These are phyloP conservation scores for Glaucidium brasilianum DNA, from an alignment of 2,113 vertebrate species.

Conservation along the genomic window DNA sequence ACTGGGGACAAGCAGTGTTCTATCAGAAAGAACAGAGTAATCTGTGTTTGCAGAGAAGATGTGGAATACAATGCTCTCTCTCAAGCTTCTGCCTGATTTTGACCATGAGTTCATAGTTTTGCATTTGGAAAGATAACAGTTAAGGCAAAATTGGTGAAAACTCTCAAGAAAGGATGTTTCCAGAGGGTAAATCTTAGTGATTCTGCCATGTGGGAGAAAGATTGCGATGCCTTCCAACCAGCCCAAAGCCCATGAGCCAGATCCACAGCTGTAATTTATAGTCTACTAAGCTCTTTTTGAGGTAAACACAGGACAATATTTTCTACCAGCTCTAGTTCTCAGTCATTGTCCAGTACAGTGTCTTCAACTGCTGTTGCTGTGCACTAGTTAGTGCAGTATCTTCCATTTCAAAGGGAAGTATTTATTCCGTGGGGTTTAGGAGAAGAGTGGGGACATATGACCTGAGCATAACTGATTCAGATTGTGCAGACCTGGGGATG, in stretches of 20 bases:
- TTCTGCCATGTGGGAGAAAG: not conserved
- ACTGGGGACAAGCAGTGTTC: not conserved
- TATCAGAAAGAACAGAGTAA: not conserved
- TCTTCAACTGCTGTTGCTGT: not conserved
- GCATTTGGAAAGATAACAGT: not conserved
- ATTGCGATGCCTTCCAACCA: accelerated
- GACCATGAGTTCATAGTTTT: not conserved
- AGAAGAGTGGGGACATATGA: not conserved
- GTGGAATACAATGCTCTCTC: not conserved
- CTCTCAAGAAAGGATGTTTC: not conserved
- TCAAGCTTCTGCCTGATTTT: not conserved
- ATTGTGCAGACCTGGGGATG: not conserved
- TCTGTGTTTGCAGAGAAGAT: not conserved
- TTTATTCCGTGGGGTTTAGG: not conserved
- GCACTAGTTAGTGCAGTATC: not conserved
- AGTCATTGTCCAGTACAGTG: not conserved
- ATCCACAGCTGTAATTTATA: not conserved
- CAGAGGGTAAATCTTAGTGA: not conserved
- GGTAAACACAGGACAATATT: not conserved
- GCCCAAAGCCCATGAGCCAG: not conserved
- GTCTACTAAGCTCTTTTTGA: too few relatives aligned
- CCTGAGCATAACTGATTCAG: not conserved
- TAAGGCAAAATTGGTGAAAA: not conserved
- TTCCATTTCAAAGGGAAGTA: not conserved
- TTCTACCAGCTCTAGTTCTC: not conserved